Percentiles rank a stretch among this genome's conserved stretches.
These are phyloP conservation scores for Diorhabda elongata DNA, from an alignment of 1,140 invertebrate genomes.

Conservation along the genomic window DNA sequence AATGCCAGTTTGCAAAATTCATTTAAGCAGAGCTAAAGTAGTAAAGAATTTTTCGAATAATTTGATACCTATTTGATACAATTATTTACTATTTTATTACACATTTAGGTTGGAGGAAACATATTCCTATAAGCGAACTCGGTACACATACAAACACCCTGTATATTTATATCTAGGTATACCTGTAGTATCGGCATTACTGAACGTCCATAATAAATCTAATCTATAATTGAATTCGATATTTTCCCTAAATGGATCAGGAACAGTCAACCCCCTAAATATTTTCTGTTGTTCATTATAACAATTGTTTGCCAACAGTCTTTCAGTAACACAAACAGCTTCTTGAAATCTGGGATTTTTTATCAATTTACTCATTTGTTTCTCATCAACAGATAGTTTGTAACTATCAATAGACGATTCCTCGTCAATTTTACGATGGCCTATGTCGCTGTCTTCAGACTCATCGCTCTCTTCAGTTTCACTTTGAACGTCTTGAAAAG, in stretches of 20 bases:
- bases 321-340: slow-evolving; percentile 59
- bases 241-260: slow-evolving; percentile 52
- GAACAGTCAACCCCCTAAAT: slow-evolving; percentile 58
- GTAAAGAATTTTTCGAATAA: no score
- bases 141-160: no score
- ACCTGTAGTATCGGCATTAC: slow-evolving; percentile 47
- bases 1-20: no score
- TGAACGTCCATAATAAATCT: slow-evolving; percentile 61
- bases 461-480: slow-evolving; percentile 43
- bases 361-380: slow-evolving; percentile 43
- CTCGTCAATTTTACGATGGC: slow-evolving; percentile 17
- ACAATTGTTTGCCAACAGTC: slow-evolving; percentile 63
- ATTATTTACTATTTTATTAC: no score
- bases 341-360: slow-evolving; percentile 54
- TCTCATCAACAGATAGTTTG: slow-evolving; percentile 37
- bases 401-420: slow-evolving; percentile 29
- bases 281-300: slow-evolving; percentile 60
- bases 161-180: slow-evolving; percentile 13
- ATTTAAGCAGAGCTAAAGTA: no score
- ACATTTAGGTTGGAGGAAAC: no score
- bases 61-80: no score
- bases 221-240: slow-evolving; percentile 61
- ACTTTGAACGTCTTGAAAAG: slow-evolving; percentile 48
- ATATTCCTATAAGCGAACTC: no score
- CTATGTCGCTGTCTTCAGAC: slow-evolving; percentile 2